These are phyloP conservation scores for Actinostola sp. DNA, from an alignment of 92 coral and sea anemone species.

Conservation along the genomic window DNA sequence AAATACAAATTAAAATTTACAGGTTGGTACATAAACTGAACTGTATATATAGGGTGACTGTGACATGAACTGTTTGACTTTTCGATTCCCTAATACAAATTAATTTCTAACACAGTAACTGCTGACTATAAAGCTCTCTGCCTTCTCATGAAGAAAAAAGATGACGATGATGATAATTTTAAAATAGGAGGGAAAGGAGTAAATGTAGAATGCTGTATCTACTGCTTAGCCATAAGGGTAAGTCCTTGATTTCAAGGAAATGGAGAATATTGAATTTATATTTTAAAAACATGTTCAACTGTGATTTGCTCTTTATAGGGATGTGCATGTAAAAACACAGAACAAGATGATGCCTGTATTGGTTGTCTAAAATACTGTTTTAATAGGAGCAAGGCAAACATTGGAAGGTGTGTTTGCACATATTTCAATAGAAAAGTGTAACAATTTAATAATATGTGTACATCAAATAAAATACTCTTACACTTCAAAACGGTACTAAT, in stretches of 20 bases:
- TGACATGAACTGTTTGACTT: no score
- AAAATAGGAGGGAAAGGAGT: slow-evolving; percentile 7
- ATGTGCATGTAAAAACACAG: background rate
- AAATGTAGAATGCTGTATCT: slow-evolving; percentile 7
- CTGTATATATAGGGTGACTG: no score
- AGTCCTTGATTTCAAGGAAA: background rate
- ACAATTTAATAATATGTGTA: background rate
- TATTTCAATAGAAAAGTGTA: background rate
- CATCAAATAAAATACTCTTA: no score
- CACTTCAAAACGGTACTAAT: no score
- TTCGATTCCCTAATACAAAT: no score
- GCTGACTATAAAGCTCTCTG: slow-evolving; percentile 18
- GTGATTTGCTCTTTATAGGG: background rate
- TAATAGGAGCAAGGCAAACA: slow-evolving; percentile 17
- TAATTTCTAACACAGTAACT: no score
- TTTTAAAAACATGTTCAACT: background rate
- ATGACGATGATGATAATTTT: background rate
- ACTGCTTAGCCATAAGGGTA: slow-evolving; percentile 17
- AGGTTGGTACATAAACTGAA: no score
- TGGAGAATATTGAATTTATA: background rate
- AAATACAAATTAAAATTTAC: no score
- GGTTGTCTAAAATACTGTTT: slow-evolving; percentile 11
- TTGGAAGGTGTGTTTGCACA: slow-evolving; percentile 1
- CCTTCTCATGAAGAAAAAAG: slow-evolving; percentile 4
- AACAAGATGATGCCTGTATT: slow-evolving; percentile 10